Conservation (phyloP, 2,113 vertebrate species). For the Rostratula benghalensis region DNA sequence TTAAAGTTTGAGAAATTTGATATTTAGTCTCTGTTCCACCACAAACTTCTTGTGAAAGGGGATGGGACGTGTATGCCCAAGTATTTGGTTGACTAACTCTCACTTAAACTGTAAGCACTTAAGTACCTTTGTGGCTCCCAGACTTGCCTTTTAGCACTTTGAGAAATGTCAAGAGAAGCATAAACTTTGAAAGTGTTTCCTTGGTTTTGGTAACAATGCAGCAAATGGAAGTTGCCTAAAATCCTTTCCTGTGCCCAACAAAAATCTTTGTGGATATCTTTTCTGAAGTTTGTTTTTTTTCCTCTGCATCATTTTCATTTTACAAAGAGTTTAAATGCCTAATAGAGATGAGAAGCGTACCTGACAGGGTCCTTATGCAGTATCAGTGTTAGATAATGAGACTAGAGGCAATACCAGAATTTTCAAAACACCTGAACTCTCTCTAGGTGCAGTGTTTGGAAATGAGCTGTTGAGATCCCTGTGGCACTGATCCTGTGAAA, state of each 20-base stretch:
- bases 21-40: background rate
- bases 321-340: background rate
- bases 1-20: background rate
- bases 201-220: slow-evolving; percentile 29
- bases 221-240: background rate
- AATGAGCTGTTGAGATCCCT: background rate
- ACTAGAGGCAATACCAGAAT: background rate
- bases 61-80: background rate
- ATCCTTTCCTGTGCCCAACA: background rate
- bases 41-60: background rate
- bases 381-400: background rate
- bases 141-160: background rate
- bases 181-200: background rate
- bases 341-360: background rate
- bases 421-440: background rate
- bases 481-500: background rate
- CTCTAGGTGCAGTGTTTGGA: background rate
- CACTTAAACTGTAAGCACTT: slow-evolving; percentile 7
- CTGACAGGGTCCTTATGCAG: background rate
- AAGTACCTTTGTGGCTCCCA: slow-evolving; percentile 16
- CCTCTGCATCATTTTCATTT: background rate
- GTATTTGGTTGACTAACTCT: slow-evolving; percentile 6
- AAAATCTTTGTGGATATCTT: background rate
- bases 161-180: slow-evolving; percentile 32
- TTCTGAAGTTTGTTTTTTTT: background rate